Evolutionary conservation across 1,140 invertebrate genomes (phyloP).

Genomic region (Dreissena polymorpha): DNA sequence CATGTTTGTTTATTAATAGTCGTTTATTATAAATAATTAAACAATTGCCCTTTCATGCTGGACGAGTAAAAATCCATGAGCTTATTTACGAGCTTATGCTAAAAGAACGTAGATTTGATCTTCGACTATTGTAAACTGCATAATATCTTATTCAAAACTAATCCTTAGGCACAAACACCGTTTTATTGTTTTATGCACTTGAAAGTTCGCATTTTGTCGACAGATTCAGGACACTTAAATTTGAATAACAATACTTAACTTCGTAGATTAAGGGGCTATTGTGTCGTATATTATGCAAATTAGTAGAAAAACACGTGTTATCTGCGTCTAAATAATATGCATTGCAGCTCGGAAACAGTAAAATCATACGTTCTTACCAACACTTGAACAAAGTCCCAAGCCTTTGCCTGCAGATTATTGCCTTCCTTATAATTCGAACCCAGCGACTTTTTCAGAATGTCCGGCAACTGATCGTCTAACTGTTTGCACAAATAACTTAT

Average conservation of each 20-base stretch:
- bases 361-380: constrained; percentile 40
- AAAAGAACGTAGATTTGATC: no score
- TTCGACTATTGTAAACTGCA: no score
- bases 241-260: background rate
- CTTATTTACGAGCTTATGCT: no score
- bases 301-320: background rate
- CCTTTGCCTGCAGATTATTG: constrained; percentile 46
- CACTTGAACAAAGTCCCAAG: constrained; percentile 58
- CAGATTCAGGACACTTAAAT: no score
- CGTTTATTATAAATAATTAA: no score
- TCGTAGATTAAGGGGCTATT: background rate
- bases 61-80: no score
- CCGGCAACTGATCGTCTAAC: constrained; percentile 48
- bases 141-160: no score
- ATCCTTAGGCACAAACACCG: no score
- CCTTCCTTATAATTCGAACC: constrained; percentile 43
- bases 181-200: no score
- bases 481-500: constrained; percentile 9
- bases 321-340: background rate
- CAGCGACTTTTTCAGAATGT: constrained; percentile 41
- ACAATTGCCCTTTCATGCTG: no score
- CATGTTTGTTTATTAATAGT: no score
- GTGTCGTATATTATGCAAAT: background rate
- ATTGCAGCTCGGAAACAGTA: background rate
- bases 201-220: no score